These are phyloP conservation scores for Parnassius smintheus DNA, from an alignment of 2,888 invertebrate genomes.

Conservation along the genomic window DNA sequence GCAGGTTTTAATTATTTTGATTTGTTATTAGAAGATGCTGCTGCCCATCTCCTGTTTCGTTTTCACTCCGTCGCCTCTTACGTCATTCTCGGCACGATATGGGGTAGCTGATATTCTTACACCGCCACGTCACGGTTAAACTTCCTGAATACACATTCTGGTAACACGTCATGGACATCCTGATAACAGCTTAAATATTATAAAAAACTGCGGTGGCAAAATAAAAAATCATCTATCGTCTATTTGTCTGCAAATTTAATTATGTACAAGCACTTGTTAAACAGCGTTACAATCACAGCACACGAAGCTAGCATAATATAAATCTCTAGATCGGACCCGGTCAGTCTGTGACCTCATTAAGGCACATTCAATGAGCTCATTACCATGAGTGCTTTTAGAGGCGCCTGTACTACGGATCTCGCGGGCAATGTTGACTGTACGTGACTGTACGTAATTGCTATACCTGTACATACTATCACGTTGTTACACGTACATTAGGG, in stretches of 20 bases:
- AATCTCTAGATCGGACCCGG: constrained; percentile 29
- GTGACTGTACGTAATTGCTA: constrained; percentile 31
- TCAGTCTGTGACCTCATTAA: constrained; percentile 51
- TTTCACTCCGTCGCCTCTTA: no score
- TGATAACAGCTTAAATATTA: no score
- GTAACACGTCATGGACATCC: no score
- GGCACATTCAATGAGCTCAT: constrained; percentile 53
- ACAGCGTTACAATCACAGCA: constrained; percentile 10
- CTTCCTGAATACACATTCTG: no score
- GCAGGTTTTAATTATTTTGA: no score
- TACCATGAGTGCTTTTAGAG: constrained; percentile 49
- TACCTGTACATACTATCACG: constrained; percentile 15
- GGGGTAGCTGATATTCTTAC: no score
- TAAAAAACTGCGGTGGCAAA: no score
- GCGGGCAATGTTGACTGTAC: constrained; percentile 21
- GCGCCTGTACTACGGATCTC: constrained; percentile 19
- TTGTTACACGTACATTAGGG: neutral
- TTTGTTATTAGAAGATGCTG: no score
- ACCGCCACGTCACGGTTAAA: no score
- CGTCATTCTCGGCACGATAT: no score
- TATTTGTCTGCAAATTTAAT: neutral
- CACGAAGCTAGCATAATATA: constrained; percentile 18
- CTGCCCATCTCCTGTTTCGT: no score
- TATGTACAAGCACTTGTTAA: constrained; percentile 5
- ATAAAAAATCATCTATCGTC: no score